A percentile compares a stretch with the other conserved stretches of the same genome.
Evolutionary conservation across 2,797 vertebrate species (phyloP).

Genomic region (Sebastes cheni): DNA sequence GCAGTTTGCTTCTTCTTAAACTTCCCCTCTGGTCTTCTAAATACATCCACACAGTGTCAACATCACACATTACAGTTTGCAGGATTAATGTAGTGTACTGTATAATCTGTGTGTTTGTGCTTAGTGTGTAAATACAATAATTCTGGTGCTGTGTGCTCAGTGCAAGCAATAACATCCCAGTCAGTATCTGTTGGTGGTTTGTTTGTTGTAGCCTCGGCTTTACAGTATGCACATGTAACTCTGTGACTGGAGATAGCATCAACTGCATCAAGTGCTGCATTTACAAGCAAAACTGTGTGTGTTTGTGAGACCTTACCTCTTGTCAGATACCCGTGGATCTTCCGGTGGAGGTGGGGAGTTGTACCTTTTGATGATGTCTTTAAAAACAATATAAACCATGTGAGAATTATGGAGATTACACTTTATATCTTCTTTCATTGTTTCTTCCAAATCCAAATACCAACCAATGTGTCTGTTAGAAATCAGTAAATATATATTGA

Average conservation of each 20-base stretch:
- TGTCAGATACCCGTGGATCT: constrained; percentile 56
- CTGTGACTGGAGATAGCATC: constrained; percentile 12
- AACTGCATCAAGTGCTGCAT: constrained; percentile 19
- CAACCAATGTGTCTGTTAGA: background rate
- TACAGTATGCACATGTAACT: background rate
- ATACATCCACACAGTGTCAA: constrained; percentile 17
- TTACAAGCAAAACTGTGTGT: constrained; percentile 1
- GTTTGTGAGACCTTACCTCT: constrained; percentile 65
- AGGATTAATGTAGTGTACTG: background rate
- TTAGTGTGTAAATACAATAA: constrained; percentile 18
- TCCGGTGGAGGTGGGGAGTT: constrained; percentile 80
- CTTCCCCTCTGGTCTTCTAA: constrained; percentile 86
- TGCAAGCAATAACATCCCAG: background rate
- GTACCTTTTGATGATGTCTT: constrained; percentile 91
- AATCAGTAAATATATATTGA: background rate
- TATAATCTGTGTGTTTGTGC: constrained; percentile 5
- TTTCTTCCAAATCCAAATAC: background rate
- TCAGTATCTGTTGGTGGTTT: background rate
- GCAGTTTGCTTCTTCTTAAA: constrained; percentile 90
- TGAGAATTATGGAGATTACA: background rate
- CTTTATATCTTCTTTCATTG: background rate
- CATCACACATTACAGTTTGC: background rate
- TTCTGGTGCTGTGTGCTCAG: constrained; percentile 20
- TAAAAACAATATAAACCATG: background rate
- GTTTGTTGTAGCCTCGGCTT: background rate